Evolutionary conservation across 2,113 vertebrate species (phyloP), one percentile per base, ranked within the genome.

Genomic region (Pyrgilauda ruficollis): DNA sequence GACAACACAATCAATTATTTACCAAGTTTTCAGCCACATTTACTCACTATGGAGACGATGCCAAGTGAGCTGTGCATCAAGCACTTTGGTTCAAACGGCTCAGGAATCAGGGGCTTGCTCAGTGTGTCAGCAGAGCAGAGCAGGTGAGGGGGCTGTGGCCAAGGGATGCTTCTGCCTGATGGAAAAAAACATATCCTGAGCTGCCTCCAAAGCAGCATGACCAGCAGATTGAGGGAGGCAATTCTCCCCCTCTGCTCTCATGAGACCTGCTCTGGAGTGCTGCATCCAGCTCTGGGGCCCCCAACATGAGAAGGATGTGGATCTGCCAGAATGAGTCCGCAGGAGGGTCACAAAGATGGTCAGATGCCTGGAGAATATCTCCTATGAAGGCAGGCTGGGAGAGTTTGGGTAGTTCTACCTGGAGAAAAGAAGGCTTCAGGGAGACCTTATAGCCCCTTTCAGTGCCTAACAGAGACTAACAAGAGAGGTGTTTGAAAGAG

Each of bases 1-100:
- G 66, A 90, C 91, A 93, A 80, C 44, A 74, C 16, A 26, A 68
- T 86, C 26, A 80, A 94, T 93, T 84, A 96, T 90, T 95, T 72
- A 90, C 49, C 1, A 6, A 23, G 24, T 90, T 50, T 86, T 67
- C 68, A 37, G 82, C 72, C 88, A 81, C 63, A 41, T 84, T 85
- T 83, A 63, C 75, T 74, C 20, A 81, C 63, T 39, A 8, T 18
- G 47, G 78, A 72, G 62, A 83, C 2, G 4, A 70, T 70, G 82
- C 79, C 92, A 86, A 86, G 30, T 0, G 6, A 72, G 30, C 30
- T 39, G 30, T 28, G n/a, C 6, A 19, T 73, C 75, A 56, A 61
- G 41, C 1, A 3, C 58, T 37, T 61, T 1, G 3, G 19, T 35
- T 79, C 44, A 75, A 75, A 23, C 0, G 0, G 12, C 49, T 22